Conservation (phyloP, 2,797 vertebrate species). For the Aphelocoma californica region DNA sequence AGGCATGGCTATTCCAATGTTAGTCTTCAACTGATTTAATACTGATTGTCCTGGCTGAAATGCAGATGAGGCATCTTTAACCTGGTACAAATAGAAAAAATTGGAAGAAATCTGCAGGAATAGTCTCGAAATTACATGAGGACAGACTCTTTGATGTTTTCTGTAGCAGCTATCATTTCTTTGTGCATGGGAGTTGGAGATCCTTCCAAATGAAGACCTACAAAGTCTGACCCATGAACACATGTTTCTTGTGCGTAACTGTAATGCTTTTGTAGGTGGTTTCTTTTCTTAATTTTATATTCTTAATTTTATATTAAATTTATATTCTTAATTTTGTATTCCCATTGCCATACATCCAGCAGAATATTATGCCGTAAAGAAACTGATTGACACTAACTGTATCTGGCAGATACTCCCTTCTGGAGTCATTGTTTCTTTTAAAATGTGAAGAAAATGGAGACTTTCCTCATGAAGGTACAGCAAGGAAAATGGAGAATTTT, state of each 20-base stretch:
- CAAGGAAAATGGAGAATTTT: not conserved
- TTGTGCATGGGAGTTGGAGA: not conserved
- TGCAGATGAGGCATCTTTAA: not conserved
- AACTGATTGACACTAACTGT: not conserved
- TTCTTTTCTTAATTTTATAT: not conserved
- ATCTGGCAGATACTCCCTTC: not conserved
- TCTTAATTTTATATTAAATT: not conserved
- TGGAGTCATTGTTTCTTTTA: not conserved
- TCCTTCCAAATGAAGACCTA: not conserved
- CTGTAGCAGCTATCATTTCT: not conserved
- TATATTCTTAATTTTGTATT: not conserved
- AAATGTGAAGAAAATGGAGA: not conserved
- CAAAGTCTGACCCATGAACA: not conserved
- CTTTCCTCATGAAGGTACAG: not conserved
- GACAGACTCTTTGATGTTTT: not conserved
- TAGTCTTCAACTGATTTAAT: not conserved
- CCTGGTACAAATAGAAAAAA: not conserved
- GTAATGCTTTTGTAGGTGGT: not conserved
- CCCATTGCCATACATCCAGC: not conserved
- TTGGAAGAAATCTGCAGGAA: not conserved
- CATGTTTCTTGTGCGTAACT: not conserved
- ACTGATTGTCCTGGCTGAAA: not conserved
- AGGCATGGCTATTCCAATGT: not conserved
- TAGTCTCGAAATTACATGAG: not conserved
- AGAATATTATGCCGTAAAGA: not conserved